Conservation (phyloP, 2,888 invertebrate genomes). For the Sesamia inferens region DNA sequence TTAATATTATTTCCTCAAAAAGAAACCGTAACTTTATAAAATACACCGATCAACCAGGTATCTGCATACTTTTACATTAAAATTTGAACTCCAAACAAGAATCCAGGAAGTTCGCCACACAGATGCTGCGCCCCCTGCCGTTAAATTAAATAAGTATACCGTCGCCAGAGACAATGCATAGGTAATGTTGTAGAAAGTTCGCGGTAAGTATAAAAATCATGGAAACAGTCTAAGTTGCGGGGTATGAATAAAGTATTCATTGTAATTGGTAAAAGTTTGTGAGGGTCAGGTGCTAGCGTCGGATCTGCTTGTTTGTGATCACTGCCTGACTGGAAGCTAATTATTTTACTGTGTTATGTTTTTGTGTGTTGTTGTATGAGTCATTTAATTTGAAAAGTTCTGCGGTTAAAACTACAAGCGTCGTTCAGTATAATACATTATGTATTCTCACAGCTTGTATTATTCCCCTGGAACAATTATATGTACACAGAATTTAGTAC, state of each 20-base stretch:
- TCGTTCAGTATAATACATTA: neutral
- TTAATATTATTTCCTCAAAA: slow-evolving; percentile 1
- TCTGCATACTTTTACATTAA: slow-evolving; percentile 59
- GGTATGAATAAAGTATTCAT: slow-evolving; percentile 87
- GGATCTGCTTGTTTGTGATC: slow-evolving; percentile 9
- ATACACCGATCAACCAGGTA: slow-evolving; percentile 49
- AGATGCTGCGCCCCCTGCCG: slow-evolving; percentile 61
- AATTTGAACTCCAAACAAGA: slow-evolving; percentile 60
- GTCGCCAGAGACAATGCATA: slow-evolving; percentile 84
- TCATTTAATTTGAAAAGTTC: neutral
- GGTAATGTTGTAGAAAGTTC: slow-evolving; percentile 82
- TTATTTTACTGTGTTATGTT: neutral
- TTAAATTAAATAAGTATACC: slow-evolving; percentile 83
- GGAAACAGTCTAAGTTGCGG: slow-evolving; percentile 78
- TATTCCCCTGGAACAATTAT: neutral
- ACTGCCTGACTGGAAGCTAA: slow-evolving; percentile 7
- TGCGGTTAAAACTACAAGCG: neutral
- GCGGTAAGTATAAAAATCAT: slow-evolving; percentile 87
- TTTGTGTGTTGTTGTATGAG: neutral
- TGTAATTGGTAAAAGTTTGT: slow-evolving; percentile 72
- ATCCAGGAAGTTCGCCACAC: slow-evolving; percentile 55
- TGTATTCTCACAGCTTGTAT: neutral
- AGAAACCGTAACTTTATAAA: neutral
- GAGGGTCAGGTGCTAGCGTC: slow-evolving; percentile 72
- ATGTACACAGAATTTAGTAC: no score